These are phyloP conservation scores for Alexandromys oeconomus DNA, from an alignment of 2,797 vertebrate species.

Conservation along the genomic window DNA sequence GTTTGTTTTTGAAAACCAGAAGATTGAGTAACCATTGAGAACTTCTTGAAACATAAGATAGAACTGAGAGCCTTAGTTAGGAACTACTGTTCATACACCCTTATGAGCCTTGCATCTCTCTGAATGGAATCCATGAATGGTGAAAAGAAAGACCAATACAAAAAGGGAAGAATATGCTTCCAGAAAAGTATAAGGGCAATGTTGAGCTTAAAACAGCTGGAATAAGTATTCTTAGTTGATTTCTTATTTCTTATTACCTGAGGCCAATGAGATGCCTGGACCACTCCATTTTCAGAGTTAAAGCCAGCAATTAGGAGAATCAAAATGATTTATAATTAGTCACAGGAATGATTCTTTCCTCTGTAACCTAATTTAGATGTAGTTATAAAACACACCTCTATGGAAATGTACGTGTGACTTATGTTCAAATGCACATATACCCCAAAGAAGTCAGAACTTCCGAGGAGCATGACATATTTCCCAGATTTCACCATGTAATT, in stretches of 20 bases:
- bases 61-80: not conserved
- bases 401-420: not conserved
- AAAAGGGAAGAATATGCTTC: not conserved
- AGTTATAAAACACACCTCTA: not conserved
- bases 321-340: slow-evolving; percentile 17
- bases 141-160: not conserved
- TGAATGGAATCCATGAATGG: not conserved
- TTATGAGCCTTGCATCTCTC: not conserved
- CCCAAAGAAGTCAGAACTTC: not conserved
- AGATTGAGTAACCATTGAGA: not conserved
- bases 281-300: not conserved
- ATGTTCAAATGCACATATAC: not conserved
- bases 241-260: not conserved
- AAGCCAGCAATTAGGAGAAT: not conserved
- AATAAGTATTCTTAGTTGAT: not conserved
- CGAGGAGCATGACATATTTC: not conserved
- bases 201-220: not conserved
- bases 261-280: not conserved
- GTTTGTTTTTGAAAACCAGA: slow-evolving; percentile 21
- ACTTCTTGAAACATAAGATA: not conserved
- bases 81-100: not conserved
- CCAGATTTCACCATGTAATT: not conserved
- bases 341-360: not conserved
- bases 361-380: not conserved
- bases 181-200: not conserved